A percentile compares a stretch with the other conserved stretches of the same genome.
Evolutionary conservation across 2,888 invertebrate species (phyloP).

Genomic region (Hypena proboscidalis): DNA sequence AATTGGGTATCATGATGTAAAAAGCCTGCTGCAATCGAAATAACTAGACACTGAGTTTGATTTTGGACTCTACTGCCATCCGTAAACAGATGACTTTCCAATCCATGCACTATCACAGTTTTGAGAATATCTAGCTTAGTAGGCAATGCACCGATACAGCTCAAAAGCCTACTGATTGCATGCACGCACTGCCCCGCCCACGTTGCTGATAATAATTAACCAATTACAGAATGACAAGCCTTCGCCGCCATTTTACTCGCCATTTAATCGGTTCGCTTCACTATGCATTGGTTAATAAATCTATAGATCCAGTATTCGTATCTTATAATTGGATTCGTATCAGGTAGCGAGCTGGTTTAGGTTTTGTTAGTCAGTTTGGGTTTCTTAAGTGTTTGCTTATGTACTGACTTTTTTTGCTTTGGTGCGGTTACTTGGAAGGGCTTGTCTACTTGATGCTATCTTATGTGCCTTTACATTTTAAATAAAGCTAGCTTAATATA

Average conservation of each 20-base stretch:
- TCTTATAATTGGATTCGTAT: constrained; percentile 40
- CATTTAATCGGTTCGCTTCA: constrained; percentile 78
- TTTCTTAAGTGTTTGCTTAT: constrained; percentile 10
- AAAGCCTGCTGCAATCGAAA: too few species aligned
- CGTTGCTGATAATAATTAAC: constrained; percentile 78
- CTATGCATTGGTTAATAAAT: constrained; percentile 64
- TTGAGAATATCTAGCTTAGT: too few species aligned
- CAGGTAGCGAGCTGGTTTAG: constrained; percentile 33
- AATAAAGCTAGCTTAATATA: too few species aligned
- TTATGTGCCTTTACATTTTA: too few species aligned
- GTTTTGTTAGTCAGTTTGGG: constrained; percentile 30
- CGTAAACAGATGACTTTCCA: too few species aligned
- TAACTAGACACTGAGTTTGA: too few species aligned
- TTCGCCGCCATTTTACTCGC: constrained; percentile 81
- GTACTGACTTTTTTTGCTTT: neutral
- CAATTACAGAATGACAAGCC: constrained; percentile 81
- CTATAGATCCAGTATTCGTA: constrained; percentile 44
- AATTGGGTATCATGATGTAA: too few species aligned
- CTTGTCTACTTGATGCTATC: too few species aligned
- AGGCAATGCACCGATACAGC: too few species aligned
- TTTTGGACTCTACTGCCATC: too few species aligned
- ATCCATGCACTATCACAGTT: too few species aligned
- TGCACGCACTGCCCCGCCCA: constrained; percentile 72
- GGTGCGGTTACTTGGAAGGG: neutral
- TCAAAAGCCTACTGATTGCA: constrained; percentile 26